Evolutionary conservation across 37 sponge, comb jelly and placozoan species (phyloP), one percentile per base, ranked within the genome.

Genomic region (Crambe crambe): DNA sequence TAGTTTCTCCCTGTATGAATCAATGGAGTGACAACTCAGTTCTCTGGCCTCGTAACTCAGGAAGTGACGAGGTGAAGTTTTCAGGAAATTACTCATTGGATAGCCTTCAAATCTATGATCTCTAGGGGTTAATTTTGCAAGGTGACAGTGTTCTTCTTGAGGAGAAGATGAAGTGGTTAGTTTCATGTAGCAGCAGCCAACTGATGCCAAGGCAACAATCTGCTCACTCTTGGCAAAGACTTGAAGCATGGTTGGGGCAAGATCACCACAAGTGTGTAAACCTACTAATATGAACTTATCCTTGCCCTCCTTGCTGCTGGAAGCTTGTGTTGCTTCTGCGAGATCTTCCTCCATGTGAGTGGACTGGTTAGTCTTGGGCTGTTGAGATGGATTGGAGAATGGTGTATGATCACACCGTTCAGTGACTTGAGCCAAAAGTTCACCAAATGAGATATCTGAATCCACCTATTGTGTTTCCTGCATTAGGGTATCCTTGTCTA

Each of bases 161-260:
- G 72, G 20, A 43, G 54, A 43, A 9, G 31, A 32, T 20, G 37
- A 21, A 29, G 68, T 70, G 1, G 85, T 85, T 23, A 87, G 57
- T 63, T 92, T 92, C 93, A 92, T 92, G 74, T 92, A 92, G 72
- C 94, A 93, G 59, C 94, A 93, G 26, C 94, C 92, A 6, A 89
- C 92, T 31, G 81, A 87, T 37, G 83, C 87, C 3, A 89, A 31
- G 0, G 84, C 92, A 61, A 51, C 68, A 29, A 89, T 47, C 0
- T 42, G 37, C 25, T 76, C 60, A 51, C 76, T 75, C 39, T 74
- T 15, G n/a, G 70, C 18, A 58, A 89, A 93, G 70, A 86, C 35
- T n/a, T 88, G 64, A n/a, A 93, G 54, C 68, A 89, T 79, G 26
- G 91, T 89, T 0, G 92, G 66, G 0, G 76, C 83, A 0, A 93